Evolutionary conservation across 2,113 vertebrate species (phyloP), one percentile per base, ranked within the genome.

Genomic region (Chitala chitala): DNA sequence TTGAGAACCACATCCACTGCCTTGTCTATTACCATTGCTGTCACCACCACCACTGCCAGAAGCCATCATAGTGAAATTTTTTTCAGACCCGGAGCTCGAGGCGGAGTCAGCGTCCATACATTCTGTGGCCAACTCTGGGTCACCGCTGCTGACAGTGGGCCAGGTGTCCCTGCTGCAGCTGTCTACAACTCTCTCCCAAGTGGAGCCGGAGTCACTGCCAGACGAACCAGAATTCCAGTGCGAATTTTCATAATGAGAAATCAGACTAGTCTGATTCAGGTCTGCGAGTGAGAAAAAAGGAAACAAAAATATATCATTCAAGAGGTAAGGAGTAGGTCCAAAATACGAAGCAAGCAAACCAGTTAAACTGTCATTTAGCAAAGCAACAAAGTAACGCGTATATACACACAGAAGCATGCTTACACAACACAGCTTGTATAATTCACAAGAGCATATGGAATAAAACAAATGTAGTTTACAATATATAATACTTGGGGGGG

Each of bases 221-320:
- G 94, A 93, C 87, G 95, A 96, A 79, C 92, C 91, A 87, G 93
- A 90, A 84, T 91, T 95, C 94, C 91, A 96, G 79, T 93, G 92
- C 81, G 91, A 92, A 89, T 91, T 94, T 88, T 98, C 97, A 99
- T 98, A 96, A 88, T 97, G 95, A 69, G 94, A 89, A 87, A 94
- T 96, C 86, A 94, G 88, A 88, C 89, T 92, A 78, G 86, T 89
- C 85, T 94, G 94, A 85, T 96, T 95, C 87, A 93, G 86, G 90
- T 96, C 97, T 99, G 72, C 50, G 89, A 29, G 77, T 46, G 26
- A 73, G 50, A 73, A n/a, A 22, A 5, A 63, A 22, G 20, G 70
- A 9, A 58, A 58, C 15, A 46, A 64, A 76, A 53, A 69, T n/a
- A 70, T 9, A 4, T 12, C 1, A 46, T 40, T 24, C 20, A 29